Conservation (phyloP, 2,797 vertebrate species). For the Propithecus perrieri region DNA sequence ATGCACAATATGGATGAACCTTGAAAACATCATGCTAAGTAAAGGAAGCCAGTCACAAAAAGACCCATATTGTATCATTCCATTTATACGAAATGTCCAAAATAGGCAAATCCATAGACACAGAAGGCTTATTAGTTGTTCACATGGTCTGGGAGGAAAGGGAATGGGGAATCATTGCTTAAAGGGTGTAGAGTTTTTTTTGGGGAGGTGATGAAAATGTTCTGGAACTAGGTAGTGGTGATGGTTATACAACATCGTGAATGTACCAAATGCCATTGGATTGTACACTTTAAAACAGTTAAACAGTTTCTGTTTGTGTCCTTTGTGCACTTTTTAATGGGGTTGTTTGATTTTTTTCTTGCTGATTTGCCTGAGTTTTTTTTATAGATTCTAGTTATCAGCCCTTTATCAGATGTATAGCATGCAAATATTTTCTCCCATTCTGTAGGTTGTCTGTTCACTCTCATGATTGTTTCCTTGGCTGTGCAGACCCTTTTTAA, state of each 20-base stretch:
- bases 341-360: no score
- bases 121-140: not conserved
- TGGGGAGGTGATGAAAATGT: not conserved
- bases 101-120: not conserved
- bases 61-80: not conserved
- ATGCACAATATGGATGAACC: fast-evolving
- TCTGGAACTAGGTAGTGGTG: not conserved
- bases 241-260: not conserved
- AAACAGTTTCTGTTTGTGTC: not conserved
- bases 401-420: no score
- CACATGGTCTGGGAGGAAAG: not conserved
- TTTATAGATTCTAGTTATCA: no score
- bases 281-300: not conserved
- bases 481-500: no score
- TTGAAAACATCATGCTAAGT: not conserved
- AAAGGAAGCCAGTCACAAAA: not conserved
- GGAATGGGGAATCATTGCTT: not conserved
- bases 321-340: no score
- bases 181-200: not conserved
- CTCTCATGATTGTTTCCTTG: no score
- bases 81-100: not conserved
- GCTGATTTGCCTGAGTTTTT: no score
- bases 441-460: no score
- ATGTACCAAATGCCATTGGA: not conserved
- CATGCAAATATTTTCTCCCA: no score